These are phyloP conservation scores for Crossocerus cetratus DNA, from an alignment of 2,888 invertebrate genomes.

Conservation along the genomic window DNA sequence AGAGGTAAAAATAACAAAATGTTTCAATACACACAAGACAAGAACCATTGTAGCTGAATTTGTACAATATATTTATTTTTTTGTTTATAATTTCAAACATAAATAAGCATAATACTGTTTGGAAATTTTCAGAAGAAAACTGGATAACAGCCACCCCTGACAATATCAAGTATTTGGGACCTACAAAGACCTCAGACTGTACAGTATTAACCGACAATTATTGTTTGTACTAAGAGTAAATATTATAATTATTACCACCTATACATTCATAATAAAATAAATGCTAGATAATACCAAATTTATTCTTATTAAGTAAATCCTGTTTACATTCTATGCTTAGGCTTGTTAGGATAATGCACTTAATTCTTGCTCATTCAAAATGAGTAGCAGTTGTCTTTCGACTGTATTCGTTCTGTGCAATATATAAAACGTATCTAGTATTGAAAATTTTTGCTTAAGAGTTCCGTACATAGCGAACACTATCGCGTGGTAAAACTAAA, in stretches of 20 bases:
- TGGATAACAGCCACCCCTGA: conserved; percentile 75
- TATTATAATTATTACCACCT: conserved; percentile 74
- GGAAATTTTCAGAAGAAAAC: conserved; percentile 73
- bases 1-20: conserved; percentile 78
- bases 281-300: conserved; percentile 76
- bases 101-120: conserved; percentile 57
- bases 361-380: conserved; percentile 33
- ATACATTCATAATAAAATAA: conserved; percentile 76
- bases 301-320: conserved; percentile 61
- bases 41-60: conserved; percentile 4
- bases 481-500: no score
- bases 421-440: conserved; percentile 22
- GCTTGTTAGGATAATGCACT: conserved; percentile 64
- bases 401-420: conserved; percentile 16
- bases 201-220: conserved; percentile 76
- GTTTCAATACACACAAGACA: background rate
- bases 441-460: no score
- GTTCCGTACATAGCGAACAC: no score
- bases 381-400: conserved; percentile 23
- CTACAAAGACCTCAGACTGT: conserved; percentile 76
- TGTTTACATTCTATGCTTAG: conserved; percentile 52
- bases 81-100: conserved; percentile 41
- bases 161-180: conserved; percentile 71
- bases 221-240: conserved; percentile 75
- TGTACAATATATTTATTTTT: conserved; percentile 47